Conservation (phyloP, 2,888 invertebrate genomes). For the Scaptomyza polygonia region DNA sequence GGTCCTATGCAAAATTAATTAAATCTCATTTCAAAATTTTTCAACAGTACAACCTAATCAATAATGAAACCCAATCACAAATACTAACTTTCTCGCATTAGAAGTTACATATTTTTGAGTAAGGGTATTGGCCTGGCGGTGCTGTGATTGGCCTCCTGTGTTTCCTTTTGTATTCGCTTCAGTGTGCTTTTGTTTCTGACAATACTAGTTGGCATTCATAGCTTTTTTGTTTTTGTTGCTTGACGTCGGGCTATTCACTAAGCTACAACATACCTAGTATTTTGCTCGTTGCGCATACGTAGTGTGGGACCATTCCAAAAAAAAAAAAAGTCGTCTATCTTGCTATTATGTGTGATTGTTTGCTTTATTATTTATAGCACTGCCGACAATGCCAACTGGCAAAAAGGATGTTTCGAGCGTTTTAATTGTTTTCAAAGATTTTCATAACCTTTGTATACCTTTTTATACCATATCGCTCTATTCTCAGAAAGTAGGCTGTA, state of each 20-base stretch:
- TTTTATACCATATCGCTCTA: no score
- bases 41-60: background rate
- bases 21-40: background rate
- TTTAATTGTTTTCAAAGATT: conserved; percentile 37
- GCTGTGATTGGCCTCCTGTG: background rate
- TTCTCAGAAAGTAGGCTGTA: background rate
- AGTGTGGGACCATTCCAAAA: conserved; percentile 24
- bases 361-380: conserved; percentile 59
- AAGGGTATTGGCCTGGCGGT: conserved; percentile 13
- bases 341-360: conserved; percentile 29
- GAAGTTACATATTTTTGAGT: no score
- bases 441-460: conserved; percentile 9
- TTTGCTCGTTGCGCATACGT: conserved; percentile 49
- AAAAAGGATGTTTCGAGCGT: conserved; percentile 43
- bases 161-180: conserved; percentile 16
- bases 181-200: conserved; percentile 29
- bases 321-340: conserved; percentile 17
- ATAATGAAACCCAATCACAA: background rate
- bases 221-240: conserved; percentile 34
- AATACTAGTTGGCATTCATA: conserved; percentile 24
- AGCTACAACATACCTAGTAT: conserved; percentile 38
- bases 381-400: conserved; percentile 29
- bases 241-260: conserved; percentile 41
- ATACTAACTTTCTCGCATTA: background rate
- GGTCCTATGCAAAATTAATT: background rate